Evolutionary conservation across 2,888 invertebrate genomes (phyloP), one percentile per base, ranked within the genome.

Genomic region (Ophion costatus): DNA sequence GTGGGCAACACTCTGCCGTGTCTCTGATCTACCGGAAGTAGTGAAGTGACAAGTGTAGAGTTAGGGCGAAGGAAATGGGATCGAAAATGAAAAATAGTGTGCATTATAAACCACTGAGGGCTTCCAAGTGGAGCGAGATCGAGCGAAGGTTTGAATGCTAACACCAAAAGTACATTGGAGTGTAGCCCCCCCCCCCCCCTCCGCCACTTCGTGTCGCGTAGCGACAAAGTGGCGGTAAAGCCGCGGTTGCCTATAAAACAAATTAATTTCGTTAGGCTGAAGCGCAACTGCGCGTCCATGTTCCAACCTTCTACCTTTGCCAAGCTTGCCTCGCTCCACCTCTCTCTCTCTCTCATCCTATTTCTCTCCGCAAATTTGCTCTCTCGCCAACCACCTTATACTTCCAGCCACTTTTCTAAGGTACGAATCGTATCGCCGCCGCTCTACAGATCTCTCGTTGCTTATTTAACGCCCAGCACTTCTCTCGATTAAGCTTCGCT

Each of bases 191-290:
- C 88, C 87, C n/a, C 66, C 73, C 89, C 88, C 88, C 87, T 92
- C 90, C 51, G 51, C 90, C 90, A 89, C 90, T 91, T 91, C 91
- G 89, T 90, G 90, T 90, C 77, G 33, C 82, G 76, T 63, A 87
- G 84, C 88, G 88, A 87, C 88, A 88, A 88, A 89, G 90, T 89
- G 90, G 88, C 88, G 89, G 89, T 90, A 66, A 75, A 71, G 89
- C 86, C 88, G 90, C 88, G 88, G 90, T 90, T 90, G 91, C 89
- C 89, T 91, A 91, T 92, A 90, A 91, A 92, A 92, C 92, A 92
- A 91, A 92, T 92, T 92, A 92, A 92, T 92, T 92, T 91, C 89
- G 90, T 92, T 92, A 92, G 90, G 88, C 45, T 88, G 88, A 86
- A 89, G 89, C 90, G 89, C 89, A 91, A 90, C 86, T 88, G 73